phyloP scores from a whole-genome alignment of 2,113 vertebrate genomes.

The Bostrychus sinensis region DNA sequence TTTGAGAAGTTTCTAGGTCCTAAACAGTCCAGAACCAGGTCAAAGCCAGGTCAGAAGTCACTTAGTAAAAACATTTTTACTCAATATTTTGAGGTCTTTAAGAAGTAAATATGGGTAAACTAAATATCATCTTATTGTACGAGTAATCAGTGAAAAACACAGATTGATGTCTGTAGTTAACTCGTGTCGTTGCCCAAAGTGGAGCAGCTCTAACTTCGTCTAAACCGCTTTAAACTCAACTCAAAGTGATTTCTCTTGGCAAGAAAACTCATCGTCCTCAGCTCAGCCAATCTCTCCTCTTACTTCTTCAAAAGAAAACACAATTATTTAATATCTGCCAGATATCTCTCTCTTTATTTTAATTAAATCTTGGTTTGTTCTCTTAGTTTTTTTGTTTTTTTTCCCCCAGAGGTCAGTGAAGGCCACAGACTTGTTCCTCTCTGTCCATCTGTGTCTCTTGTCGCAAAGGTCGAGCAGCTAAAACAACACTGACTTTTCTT shows the following conservation, averaged over 20 bases:
- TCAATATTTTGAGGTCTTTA: no score
- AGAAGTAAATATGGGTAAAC: no score
- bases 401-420: no score
- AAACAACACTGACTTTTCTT: neutral
- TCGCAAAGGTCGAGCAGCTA: neutral
- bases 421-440: slow-evolving; percentile 13
- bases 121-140: no score
- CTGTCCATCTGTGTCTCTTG: slow-evolving; percentile 61
- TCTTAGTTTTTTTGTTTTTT: no score
- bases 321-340: slow-evolving; percentile 43
- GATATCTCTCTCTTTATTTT: neutral
- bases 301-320: slow-evolving; percentile 9
- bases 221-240: slow-evolving; percentile 42
- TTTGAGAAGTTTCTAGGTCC: no score
- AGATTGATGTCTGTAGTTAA: no score
- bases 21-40: no score
- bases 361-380: slow-evolving; percentile 22
- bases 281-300: slow-evolving; percentile 36
- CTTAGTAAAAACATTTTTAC: no score
- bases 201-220: slow-evolving; percentile 34
- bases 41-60: no score
- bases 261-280: slow-evolving; percentile 15
- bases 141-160: no score
- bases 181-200: slow-evolving; percentile 30
- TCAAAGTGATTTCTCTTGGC: slow-evolving; percentile 60